These are phyloP conservation scores for Andrena flavipes DNA, from an alignment of 2,888 invertebrate genomes.

Conservation along the genomic window DNA sequence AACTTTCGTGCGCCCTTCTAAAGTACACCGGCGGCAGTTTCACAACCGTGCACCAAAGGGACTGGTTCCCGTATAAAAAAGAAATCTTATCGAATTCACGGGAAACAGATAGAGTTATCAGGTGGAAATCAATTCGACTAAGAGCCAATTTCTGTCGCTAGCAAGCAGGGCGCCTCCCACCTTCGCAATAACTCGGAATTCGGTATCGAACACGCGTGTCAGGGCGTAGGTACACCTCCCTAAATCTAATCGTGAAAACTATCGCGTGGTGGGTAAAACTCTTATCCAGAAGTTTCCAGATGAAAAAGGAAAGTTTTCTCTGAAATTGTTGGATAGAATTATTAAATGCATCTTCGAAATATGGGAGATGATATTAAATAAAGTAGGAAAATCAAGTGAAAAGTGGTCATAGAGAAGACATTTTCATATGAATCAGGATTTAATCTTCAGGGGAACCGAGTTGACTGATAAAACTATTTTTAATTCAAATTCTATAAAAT, in stretches of 20 bases:
- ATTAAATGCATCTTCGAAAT: too few species aligned
- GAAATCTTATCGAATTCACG: conserved; percentile 32
- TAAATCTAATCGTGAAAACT: conserved; percentile 9
- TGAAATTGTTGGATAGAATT: too few species aligned
- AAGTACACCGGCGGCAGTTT: not conserved
- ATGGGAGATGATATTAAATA: too few species aligned
- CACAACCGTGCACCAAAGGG: conserved; percentile 4
- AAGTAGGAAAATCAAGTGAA: too few species aligned
- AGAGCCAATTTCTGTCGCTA: conserved; percentile 33
- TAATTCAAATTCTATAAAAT: too few species aligned
- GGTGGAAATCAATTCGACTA: conserved; percentile 33
- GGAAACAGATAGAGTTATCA: conserved; percentile 8
- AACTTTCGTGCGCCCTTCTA: conserved; percentile 7
- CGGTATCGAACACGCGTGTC: conserved; percentile 1
- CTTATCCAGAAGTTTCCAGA: too few species aligned
- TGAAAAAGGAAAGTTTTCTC: too few species aligned
- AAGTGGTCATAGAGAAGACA: too few species aligned
- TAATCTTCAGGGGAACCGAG: too few species aligned
- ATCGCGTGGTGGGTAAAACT: not conserved
- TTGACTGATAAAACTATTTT: too few species aligned
- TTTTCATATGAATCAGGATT: too few species aligned
- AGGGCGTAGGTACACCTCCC: not conserved
- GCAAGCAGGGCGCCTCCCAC: conserved; percentile 4
- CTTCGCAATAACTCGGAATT: conserved; percentile 19
- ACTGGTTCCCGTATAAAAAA: not conserved